Conservation (phyloP, 2,113 vertebrate species). For the Pyrgilauda ruficollis region DNA sequence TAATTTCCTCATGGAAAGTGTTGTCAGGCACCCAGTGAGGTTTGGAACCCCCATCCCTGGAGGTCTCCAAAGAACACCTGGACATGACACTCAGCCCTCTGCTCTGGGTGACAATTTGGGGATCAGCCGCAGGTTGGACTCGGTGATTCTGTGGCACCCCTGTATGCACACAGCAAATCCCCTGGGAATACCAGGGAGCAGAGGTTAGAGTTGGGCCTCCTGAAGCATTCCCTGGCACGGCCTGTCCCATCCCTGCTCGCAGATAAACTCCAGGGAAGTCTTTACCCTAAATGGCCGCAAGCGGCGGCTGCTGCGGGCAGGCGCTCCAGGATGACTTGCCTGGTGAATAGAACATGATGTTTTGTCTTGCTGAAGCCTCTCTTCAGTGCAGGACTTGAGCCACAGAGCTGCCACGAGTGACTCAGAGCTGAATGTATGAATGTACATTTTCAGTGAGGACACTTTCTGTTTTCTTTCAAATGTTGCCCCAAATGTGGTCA, state of each 20-base stretch:
- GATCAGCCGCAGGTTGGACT: accelerated
- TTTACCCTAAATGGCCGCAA: slow-evolving; percentile 5
- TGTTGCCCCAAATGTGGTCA: neutral
- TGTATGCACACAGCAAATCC: neutral
- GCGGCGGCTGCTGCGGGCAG: neutral
- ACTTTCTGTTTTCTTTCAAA: neutral
- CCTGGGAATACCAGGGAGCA: neutral
- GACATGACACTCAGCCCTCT: neutral
- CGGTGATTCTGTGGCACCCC: neutral
- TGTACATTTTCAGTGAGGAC: neutral
- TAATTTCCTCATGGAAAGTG: neutral
- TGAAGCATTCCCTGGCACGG: neutral
- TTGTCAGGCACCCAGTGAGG: neutral
- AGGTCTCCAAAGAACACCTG: neutral
- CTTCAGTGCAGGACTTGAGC: neutral
- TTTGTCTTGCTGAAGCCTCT: neutral
- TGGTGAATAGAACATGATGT: slow-evolving; percentile 13
- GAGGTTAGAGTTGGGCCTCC: neutral
- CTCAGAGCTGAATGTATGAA: neutral
- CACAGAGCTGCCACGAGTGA: neutral
- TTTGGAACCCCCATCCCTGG: neutral
- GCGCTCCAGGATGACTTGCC: neutral
- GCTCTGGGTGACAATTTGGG: neutral
- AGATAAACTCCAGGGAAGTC: neutral
- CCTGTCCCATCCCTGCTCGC: neutral